Conservation (phyloP, 2,113 vertebrate genomes). For the Lanius ludovicianus region DNA sequence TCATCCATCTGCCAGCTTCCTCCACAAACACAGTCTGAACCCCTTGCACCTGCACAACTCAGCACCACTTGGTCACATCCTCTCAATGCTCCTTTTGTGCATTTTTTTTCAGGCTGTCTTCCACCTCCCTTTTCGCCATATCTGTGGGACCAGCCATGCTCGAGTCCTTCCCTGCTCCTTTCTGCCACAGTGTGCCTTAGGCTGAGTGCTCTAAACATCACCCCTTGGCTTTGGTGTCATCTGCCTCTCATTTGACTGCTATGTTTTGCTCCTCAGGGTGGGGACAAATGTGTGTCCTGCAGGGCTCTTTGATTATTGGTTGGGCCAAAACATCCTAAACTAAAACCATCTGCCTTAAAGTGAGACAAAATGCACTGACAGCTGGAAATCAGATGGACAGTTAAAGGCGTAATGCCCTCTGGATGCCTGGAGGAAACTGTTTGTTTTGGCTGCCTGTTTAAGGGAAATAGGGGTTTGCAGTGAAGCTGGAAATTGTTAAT, state of each 20-base stretch:
- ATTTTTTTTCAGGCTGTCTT: not conserved
- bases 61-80: not conserved
- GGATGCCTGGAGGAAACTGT: not conserved
- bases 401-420: not conserved
- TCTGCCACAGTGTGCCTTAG: not conserved
- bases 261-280: not conserved
- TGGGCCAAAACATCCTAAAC: not conserved
- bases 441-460: not conserved
- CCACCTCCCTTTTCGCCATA: not conserved
- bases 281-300: not conserved
- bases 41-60: not conserved
- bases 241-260: not conserved
- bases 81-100: not conserved
- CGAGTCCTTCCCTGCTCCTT: rapidly evolving
- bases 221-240: not conserved
- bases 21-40: not conserved
- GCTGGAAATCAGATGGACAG: not conserved
- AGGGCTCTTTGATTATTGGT: not conserved
- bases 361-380: not conserved
- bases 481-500: constrained; percentile 8
- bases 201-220: not conserved
- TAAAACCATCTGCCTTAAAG: not conserved
- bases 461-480: not conserved
- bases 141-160: not conserved
- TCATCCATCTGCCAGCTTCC: not conserved